Percentiles rank a stretch among this genome's conserved stretches.
phyloP scores from a whole-genome alignment of 2,888 invertebrate species.

The Graphium colonna region DNA sequence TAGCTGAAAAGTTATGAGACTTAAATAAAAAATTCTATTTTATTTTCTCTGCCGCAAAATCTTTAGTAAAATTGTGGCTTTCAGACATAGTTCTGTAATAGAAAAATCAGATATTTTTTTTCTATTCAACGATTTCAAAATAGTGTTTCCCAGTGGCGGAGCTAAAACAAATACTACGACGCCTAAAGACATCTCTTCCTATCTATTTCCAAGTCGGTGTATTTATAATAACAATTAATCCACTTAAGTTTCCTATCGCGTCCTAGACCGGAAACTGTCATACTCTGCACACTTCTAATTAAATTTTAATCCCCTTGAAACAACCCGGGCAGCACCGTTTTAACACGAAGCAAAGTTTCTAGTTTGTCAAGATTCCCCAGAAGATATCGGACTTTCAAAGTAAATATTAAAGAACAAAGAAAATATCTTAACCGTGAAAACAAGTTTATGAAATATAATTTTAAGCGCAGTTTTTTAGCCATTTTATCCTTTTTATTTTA shows the following conservation, averaged over 20 bases:
- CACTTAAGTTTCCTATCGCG: neutral
- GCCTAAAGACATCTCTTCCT: neutral
- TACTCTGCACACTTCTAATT: constrained; percentile 30
- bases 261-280: constrained; percentile 13
- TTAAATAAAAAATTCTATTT: too few species aligned
- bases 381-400: constrained; percentile 4
- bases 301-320: constrained; percentile 32
- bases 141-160: neutral
- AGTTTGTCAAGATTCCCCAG: constrained; percentile 21
- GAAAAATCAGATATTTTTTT: too few species aligned
- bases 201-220: neutral
- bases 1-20: too few species aligned
- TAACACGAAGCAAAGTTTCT: constrained; percentile 25
- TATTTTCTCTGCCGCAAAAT: too few species aligned
- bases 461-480: neutral
- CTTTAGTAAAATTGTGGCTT: too few species aligned
- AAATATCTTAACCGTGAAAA: neutral
- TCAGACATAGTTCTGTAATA: too few species aligned
- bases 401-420: neutral
- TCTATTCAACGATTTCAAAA: too few species aligned
- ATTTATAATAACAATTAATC: constrained; percentile 1
- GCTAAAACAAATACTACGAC: neutral
- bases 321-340: constrained; percentile 13
- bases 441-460: constrained; percentile 7
- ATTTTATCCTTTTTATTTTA: neutral